Percentiles rank a stretch among this genome's conserved stretches.
phyloP scores from a whole-genome alignment of 2,797 vertebrate species.

The Trichosurus vulpecula region DNA sequence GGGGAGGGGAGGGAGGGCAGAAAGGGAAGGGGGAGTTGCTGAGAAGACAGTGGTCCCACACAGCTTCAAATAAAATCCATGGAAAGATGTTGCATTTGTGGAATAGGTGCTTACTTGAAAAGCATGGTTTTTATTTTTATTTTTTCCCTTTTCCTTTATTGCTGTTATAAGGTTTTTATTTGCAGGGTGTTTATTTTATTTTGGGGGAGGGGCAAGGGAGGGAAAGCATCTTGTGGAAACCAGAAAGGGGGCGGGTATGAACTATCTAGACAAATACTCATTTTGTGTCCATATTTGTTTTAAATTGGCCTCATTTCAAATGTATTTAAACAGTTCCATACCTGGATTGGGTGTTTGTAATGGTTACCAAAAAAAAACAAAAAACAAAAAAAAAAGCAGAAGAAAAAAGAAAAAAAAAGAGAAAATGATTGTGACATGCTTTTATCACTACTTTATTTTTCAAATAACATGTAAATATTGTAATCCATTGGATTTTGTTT shows the following conservation, averaged over 20 bases:
- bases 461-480: constrained; percentile 99
- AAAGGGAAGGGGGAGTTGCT: constrained; percentile 74
- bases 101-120: constrained; percentile 87
- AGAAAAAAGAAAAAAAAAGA: constrained; percentile 83
- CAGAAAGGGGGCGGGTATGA: constrained; percentile 82
- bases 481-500: constrained; percentile 99
- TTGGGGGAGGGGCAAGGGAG: constrained; percentile 77
- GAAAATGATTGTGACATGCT: constrained; percentile 94
- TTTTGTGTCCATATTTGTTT: constrained; percentile 86
- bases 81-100: constrained; percentile 85
- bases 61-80: constrained; percentile 84
- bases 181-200: constrained; percentile 76
- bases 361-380: constrained; percentile 85
- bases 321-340: constrained; percentile 87
- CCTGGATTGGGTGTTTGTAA: constrained; percentile 88
- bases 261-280: constrained; percentile 81
- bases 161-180: constrained; percentile 83
- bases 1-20: constrained; percentile 69
- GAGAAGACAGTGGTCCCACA: constrained; percentile 80
- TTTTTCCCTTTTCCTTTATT: constrained; percentile 77
- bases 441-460: constrained; percentile 94
- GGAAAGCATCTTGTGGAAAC: constrained; percentile 81
- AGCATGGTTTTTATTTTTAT: constrained; percentile 84
- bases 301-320: constrained; percentile 87
- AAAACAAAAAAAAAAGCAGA: constrained; percentile 69